Evolutionary conservation across 1,140 invertebrate species (phyloP).

Genomic region (Drosophila arizonae): DNA sequence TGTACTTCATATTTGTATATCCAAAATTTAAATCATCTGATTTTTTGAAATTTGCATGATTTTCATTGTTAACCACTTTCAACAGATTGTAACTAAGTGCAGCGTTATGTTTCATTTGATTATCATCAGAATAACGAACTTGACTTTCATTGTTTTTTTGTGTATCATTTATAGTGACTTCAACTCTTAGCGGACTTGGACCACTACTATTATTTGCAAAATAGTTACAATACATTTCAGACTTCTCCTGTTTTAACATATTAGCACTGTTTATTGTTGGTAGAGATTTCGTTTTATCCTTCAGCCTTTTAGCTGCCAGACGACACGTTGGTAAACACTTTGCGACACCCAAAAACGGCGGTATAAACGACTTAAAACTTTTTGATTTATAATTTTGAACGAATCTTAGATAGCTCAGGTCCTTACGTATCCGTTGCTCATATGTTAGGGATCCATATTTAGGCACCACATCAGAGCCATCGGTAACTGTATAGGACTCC

Average conservation of each 20-base stretch:
- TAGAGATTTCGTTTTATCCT: not conserved
- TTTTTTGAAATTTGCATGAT: not conserved
- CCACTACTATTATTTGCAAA: not conserved
- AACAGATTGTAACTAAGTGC: constrained; percentile 40
- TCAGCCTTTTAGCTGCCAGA: constrained; percentile 21
- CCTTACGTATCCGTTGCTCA: constrained; percentile 69
- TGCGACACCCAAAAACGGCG: constrained; percentile 65
- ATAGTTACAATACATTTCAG: not conserved
- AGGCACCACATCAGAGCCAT: constrained; percentile 76
- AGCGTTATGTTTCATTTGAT: not conserved
- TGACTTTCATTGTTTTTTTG: constrained; percentile 8
- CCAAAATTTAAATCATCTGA: not conserved
- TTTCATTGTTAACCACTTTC: constrained; percentile 28
- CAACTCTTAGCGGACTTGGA: constrained; percentile 44
- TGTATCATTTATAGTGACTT: constrained; percentile 28
- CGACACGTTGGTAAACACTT: constrained; percentile 66
- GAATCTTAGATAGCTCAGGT: constrained; percentile 59
- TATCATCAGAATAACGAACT: not conserved
- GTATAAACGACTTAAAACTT: constrained; percentile 28
- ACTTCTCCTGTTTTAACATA: constrained; percentile 1
- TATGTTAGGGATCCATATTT: constrained; percentile 64
- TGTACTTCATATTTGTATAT: not conserved
- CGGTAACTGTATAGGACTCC: constrained; percentile 49
- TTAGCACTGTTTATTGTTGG: not conserved
- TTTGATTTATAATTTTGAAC: constrained; percentile 31